phyloP scores from a whole-genome alignment of 2,113 vertebrate species.

The Burhinus oedicnemus region DNA sequence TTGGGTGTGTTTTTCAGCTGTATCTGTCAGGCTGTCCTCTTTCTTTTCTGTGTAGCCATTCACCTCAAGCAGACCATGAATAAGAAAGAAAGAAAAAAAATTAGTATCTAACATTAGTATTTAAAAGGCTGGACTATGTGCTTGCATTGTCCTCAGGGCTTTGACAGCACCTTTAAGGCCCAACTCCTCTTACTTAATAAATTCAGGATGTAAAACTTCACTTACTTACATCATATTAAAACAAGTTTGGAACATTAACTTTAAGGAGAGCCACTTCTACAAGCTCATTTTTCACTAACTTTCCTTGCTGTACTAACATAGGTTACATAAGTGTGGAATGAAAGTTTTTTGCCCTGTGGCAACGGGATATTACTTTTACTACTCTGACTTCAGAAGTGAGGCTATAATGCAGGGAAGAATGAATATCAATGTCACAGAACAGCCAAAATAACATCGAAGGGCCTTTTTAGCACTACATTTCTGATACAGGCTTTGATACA shows the following conservation, averaged over 20 bases:
- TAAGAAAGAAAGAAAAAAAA: neutral
- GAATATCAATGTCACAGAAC: constrained; percentile 7
- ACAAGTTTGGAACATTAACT: constrained; percentile 35
- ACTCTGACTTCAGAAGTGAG: neutral
- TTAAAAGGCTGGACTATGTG: neutral
- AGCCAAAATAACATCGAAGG: neutral
- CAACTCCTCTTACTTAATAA: constrained; percentile 45
- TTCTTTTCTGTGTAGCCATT: neutral
- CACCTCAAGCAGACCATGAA: neutral
- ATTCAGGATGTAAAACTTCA: neutral
- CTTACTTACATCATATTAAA: neutral
- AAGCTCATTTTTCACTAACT: constrained; percentile 55
- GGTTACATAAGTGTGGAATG: neutral
- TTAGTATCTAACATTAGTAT: neutral
- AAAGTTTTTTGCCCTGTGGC: constrained; percentile 34
- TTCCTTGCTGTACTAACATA: neutral
- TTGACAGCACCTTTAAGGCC: neutral
- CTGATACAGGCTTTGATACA: neutral
- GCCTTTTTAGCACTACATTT: neutral
- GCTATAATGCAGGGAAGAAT: neutral
- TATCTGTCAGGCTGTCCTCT: neutral
- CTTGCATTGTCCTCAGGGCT: neutral
- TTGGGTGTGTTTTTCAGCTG: neutral
- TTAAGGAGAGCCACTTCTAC: constrained; percentile 20
- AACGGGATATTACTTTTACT: constrained; percentile 24